These are phyloP conservation scores for Cetoscarus ocellatus DNA, from an alignment of 2,797 vertebrate species.

Conservation along the genomic window DNA sequence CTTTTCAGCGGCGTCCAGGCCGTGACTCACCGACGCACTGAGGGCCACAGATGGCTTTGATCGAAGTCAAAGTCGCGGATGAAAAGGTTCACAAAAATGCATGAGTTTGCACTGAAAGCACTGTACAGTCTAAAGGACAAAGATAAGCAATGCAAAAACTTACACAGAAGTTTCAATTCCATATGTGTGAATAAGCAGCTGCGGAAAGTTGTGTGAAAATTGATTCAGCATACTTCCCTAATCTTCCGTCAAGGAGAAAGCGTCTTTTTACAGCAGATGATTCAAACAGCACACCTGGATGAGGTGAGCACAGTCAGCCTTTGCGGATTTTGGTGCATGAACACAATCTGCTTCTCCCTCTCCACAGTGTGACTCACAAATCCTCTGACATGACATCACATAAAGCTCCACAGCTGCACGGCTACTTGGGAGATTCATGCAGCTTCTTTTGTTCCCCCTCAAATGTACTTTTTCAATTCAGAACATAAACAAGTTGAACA, in stretches of 20 bases:
- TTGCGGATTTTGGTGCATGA: conserved; percentile 13
- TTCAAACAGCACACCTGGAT: conserved; percentile 51
- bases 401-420: conserved; percentile 56
- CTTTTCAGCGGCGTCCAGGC: conserved; percentile 32
- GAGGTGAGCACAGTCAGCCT: conserved; percentile 31
- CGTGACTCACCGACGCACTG: conserved; percentile 22
- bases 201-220: neutral
- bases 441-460: conserved; percentile 25
- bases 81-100: conserved; percentile 20
- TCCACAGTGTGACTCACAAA: conserved; percentile 52
- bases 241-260: conserved; percentile 2
- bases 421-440: conserved; percentile 1
- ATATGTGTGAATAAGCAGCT: neutral
- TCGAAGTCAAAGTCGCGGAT: conserved; percentile 12
- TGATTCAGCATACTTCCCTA: neutral
- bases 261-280: conserved; percentile 6
- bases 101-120: conserved; percentile 1
- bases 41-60: conserved; percentile 37
- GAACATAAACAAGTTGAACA: conserved; percentile 21
- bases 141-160: neutral
- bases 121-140: conserved; percentile 1
- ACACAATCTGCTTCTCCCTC: conserved; percentile 13
- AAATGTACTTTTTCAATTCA: conserved; percentile 28
- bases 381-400: conserved; percentile 40
- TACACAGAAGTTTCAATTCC: neutral